Percentiles rank a stretch among this genome's conserved stretches.
Conservation (phyloP, 2,888 invertebrate genomes). For the Dendrolimus houi region DNA sequence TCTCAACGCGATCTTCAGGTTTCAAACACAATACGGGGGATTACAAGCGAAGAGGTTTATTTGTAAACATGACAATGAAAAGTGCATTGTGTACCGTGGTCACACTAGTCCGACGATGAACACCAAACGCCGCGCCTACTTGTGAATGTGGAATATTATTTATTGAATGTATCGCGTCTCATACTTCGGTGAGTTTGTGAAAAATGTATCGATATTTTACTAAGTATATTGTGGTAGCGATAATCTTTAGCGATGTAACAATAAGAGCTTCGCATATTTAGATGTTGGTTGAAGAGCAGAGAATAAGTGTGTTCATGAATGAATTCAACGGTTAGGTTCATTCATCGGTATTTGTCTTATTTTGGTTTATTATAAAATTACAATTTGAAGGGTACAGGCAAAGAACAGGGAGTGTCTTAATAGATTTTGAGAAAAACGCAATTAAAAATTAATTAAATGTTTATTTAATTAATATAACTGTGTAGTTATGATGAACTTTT, state of each 20-base stretch:
- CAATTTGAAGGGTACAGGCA: no score
- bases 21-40: constrained; percentile 64
- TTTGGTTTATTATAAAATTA: no score
- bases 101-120: constrained; percentile 30
- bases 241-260: not conserved
- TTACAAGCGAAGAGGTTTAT: constrained; percentile 71
- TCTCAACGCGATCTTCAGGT: constrained; percentile 57
- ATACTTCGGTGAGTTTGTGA: constrained; percentile 64
- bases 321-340: no score
- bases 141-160: constrained; percentile 38
- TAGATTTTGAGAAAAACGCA: no score
- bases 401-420: no score
- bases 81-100: constrained; percentile 46
- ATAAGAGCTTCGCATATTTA: not conserved
- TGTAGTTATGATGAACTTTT: no score
- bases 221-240: constrained; percentile 6
- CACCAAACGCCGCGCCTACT: constrained; percentile 38
- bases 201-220: constrained; percentile 33
- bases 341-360: no score
- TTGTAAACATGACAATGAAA: constrained; percentile 72
- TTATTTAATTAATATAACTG: no score
- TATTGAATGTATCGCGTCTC: constrained; percentile 56
- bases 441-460: no score
- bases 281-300: not conserved
- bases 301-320: not conserved